Percentiles rank a stretch among this genome's conserved stretches.
These are phyloP conservation scores for Grammomys surdaster DNA, from an alignment of 2,113 vertebrate species.

Conservation along the genomic window DNA sequence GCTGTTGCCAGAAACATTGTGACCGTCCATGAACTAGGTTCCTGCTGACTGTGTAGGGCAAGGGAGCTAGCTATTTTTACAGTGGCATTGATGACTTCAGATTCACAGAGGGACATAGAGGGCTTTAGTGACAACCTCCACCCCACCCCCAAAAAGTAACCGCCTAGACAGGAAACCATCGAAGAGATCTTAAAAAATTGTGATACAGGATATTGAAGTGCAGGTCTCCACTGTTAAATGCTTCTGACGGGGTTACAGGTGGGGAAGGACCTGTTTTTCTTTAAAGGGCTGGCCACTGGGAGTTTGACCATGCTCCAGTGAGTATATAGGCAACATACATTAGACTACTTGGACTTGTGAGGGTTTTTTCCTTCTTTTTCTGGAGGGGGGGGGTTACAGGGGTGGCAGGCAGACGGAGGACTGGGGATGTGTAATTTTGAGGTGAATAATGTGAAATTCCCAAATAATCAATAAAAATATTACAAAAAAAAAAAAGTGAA, in stretches of 20 bases:
- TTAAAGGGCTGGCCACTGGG: neutral
- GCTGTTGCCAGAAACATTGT: neutral
- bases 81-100: neutral
- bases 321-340: neutral
- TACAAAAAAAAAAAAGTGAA: neutral
- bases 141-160: neutral
- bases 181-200: neutral
- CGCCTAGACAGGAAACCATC: neutral
- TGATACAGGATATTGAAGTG: neutral
- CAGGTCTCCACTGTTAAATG: neutral
- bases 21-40: neutral
- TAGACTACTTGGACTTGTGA: neutral
- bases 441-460: neutral
- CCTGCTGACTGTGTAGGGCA: neutral
- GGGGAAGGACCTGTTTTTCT: neutral
- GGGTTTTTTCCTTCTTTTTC: neutral
- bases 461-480: neutral
- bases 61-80: neutral
- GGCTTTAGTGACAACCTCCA: neutral
- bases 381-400: neutral
- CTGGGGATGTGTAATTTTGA: neutral
- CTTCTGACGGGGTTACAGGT: neutral
- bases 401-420: neutral
- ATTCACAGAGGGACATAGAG: neutral
- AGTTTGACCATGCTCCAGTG: neutral